phyloP scores from a whole-genome alignment of 2,888 invertebrate species.

The Strigamia transsilvanica region DNA sequence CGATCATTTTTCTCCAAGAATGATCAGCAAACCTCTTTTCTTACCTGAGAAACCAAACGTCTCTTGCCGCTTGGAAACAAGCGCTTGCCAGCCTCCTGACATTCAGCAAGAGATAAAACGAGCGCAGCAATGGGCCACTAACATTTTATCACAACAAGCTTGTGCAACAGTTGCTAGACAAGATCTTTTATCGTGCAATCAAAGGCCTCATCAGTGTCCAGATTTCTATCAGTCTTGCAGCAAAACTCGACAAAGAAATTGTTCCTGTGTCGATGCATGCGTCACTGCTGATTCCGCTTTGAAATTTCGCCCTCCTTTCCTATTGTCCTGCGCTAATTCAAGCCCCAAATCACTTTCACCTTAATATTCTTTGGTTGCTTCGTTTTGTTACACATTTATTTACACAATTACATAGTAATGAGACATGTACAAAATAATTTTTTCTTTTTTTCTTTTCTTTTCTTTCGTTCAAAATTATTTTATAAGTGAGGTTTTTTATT shows the following conservation, averaged over 20 bases:
- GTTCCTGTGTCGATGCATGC: background rate
- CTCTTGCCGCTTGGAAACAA: background rate
- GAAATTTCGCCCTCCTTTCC: background rate
- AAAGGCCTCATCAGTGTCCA: background rate
- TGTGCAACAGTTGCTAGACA: background rate
- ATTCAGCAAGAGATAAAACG: background rate
- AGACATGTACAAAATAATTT: background rate
- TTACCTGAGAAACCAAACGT: background rate
- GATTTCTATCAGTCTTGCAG: background rate
- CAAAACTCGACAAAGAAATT: background rate
- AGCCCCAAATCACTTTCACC: background rate
- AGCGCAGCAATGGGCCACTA: conserved; percentile 3
- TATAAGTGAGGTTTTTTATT: background rate
- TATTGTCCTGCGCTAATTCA: background rate
- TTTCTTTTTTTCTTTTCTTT: no score
- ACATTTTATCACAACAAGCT: background rate
- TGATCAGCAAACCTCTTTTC: background rate
- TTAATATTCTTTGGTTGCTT: background rate
- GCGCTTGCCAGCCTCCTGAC: background rate
- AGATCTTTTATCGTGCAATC: background rate
- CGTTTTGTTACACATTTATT: background rate
- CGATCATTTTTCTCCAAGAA: background rate
- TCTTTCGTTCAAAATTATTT: background rate
- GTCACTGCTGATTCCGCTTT: background rate
- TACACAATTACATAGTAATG: conserved; percentile 6